Evolutionary conservation across 2,113 vertebrate genomes (phyloP).

Genomic region (Crotalus helleri): DNA sequence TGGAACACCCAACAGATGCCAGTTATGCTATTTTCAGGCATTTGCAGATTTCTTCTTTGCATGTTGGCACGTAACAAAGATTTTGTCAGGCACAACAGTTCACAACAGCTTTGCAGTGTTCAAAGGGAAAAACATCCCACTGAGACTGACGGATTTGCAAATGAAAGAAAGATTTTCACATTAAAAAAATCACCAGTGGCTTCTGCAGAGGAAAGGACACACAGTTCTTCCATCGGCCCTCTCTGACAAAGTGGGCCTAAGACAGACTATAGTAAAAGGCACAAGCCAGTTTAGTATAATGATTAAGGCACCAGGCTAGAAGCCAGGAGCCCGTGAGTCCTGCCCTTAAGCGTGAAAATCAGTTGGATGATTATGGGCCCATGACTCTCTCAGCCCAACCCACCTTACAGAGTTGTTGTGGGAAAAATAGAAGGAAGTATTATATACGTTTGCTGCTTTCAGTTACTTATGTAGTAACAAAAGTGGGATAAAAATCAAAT

Average conservation of each 20-base stretch:
- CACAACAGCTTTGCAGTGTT: background rate
- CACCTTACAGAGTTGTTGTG: background rate
- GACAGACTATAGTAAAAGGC: background rate
- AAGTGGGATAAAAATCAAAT: background rate
- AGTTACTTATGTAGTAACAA: background rate
- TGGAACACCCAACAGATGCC: constrained; percentile 1
- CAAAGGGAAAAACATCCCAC: background rate
- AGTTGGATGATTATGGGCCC: background rate
- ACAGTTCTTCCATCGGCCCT: background rate
- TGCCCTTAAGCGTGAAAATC: background rate
- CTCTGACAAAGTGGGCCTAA: background rate
- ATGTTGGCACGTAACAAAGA: background rate
- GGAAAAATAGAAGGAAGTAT: background rate
- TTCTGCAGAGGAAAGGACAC: background rate
- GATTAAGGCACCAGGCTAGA: background rate
- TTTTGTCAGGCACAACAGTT: constrained; percentile 1
- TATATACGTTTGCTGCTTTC: background rate
- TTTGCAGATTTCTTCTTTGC: background rate
- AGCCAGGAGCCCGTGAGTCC: background rate
- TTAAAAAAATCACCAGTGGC: background rate
- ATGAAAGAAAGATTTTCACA: background rate
- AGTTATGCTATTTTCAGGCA: background rate
- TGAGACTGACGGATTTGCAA: background rate
- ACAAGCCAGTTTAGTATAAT: background rate
- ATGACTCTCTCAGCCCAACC: background rate